A percentile compares a stretch with the other conserved stretches of the same genome.
Conservation (phyloP, 2,113 vertebrate genomes). For the Pyxicephalus adspersus region DNA sequence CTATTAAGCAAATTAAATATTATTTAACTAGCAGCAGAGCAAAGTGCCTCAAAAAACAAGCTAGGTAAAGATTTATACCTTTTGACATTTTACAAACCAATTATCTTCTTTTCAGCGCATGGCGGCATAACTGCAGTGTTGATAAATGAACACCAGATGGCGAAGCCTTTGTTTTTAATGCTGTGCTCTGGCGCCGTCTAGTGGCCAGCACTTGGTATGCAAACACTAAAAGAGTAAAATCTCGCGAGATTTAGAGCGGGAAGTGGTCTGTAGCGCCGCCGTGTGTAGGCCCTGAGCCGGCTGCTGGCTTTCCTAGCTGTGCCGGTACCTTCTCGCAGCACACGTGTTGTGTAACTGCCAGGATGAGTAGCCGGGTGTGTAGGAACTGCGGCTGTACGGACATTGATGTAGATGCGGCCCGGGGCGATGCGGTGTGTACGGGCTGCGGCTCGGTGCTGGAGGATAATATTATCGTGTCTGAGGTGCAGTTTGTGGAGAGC, state of each 20-base stretch:
- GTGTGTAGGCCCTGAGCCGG: constrained; percentile 43
- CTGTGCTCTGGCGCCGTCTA: background rate
- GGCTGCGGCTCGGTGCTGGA: constrained; percentile 92
- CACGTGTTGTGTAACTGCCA: constrained; percentile 31
- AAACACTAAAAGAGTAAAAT: too few relatives aligned
- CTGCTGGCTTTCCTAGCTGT: background rate
- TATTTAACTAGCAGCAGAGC: too few relatives aligned
- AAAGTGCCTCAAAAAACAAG: too few relatives aligned
- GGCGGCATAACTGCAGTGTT: too few relatives aligned
- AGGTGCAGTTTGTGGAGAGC: constrained; percentile 95
- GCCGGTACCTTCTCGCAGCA: background rate
- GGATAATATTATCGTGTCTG: constrained; percentile 97
- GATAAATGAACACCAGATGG: too few relatives aligned
- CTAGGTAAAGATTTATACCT: too few relatives aligned
- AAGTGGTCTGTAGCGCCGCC: constrained; percentile 22
- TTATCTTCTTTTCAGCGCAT: too few relatives aligned
- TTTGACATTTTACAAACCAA: too few relatives aligned
- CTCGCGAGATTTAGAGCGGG: constrained; percentile 48
- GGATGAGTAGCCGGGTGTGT: constrained; percentile 85
- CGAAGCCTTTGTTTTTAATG: background rate
- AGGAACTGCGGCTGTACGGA: constrained; percentile 85
- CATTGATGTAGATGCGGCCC: constrained; percentile 89
- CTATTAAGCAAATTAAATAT: too few relatives aligned
- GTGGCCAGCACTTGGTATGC: background rate
- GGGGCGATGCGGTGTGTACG: constrained; percentile 92